Percentiles rank a stretch among this genome's conserved stretches.
Evolutionary conservation across 2,797 vertebrate species (phyloP).

Genomic region (Sebastes vulpes): DNA sequence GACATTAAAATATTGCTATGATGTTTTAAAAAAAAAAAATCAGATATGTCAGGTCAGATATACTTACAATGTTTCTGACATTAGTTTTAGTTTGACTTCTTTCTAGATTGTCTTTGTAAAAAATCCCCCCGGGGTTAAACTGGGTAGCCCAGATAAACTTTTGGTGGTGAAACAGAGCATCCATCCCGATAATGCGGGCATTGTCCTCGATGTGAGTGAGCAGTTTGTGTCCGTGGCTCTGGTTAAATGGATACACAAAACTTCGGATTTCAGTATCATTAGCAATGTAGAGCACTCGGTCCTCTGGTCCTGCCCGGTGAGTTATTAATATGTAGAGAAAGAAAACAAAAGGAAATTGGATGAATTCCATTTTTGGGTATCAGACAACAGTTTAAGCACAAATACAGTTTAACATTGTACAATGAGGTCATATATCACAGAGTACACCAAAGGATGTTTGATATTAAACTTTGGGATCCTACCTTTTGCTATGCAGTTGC

Average conservation of each 20-base stretch:
- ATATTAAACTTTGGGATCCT: slow-evolving; percentile 59
- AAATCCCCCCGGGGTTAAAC: slow-evolving; percentile 98
- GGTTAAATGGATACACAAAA: slow-evolving; percentile 99
- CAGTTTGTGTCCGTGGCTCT: slow-evolving; percentile 94
- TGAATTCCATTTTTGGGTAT: slow-evolving; percentile 71
- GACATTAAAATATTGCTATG: not conserved
- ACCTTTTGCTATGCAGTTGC: slow-evolving; percentile 95
- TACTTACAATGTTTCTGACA: slow-evolving; percentile 96
- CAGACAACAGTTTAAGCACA: slow-evolving; percentile 68
- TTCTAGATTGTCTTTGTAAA: slow-evolving; percentile 93
- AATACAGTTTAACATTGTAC: not conserved
- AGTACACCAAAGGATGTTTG: not conserved
- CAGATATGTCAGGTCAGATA: slow-evolving; percentile 2
- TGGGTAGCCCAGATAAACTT: slow-evolving; percentile 99
- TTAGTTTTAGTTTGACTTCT: slow-evolving; percentile 92
- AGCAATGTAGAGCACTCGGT: slow-evolving; percentile 98
- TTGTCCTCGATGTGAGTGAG: slow-evolving; percentile 98
- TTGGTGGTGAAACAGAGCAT: slow-evolving; percentile 94
- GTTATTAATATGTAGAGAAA: slow-evolving; percentile 71
- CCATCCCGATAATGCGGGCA: slow-evolving; percentile 98
- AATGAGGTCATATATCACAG: not conserved
- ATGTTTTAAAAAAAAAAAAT: not conserved
- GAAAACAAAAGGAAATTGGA: slow-evolving; percentile 48
- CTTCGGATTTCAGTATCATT: slow-evolving; percentile 99
- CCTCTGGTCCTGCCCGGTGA: slow-evolving; percentile 94